Evolutionary conservation across 2,797 vertebrate genomes (phyloP).

Genomic region (Neosilurus mollespiculum): DNA sequence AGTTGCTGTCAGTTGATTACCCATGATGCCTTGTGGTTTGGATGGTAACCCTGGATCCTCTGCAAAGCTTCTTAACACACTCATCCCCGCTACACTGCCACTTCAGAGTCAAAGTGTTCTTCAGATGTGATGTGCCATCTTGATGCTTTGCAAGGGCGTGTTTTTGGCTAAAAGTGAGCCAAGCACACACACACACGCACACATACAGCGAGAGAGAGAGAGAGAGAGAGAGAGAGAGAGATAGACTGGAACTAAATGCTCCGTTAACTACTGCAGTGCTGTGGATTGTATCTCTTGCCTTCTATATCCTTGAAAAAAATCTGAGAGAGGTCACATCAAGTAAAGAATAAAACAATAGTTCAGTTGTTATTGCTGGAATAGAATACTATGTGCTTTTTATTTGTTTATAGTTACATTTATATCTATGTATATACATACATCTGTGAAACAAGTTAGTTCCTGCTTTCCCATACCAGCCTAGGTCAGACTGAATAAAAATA

Average conservation of each 20-base stretch:
- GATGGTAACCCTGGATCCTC: background rate
- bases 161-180: conserved; percentile 5
- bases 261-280: conserved; percentile 53
- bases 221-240: conserved; percentile 8
- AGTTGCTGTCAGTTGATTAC: conserved; percentile 30
- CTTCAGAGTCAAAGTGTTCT: conserved; percentile 28
- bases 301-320: background rate
- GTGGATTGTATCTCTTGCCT: conserved; percentile 16
- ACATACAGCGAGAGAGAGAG: conserved; percentile 10
- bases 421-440: no score
- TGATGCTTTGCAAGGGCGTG: background rate
- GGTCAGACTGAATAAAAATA: background rate
- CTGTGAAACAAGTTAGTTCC: background rate
- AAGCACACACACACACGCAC: conserved; percentile 15
- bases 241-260: conserved; percentile 55
- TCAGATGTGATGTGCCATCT: conserved; percentile 20
- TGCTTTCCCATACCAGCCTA: background rate
- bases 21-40: conserved; percentile 29
- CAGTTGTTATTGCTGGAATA: background rate
- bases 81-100: conserved; percentile 4
- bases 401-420: background rate
- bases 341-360: background rate
- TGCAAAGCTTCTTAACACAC: conserved; percentile 19
- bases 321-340: background rate
- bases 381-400: background rate